Evolutionary conservation across 2,888 invertebrate genomes (phyloP).

Genomic region (Mimumesa dahlbomi): DNA sequence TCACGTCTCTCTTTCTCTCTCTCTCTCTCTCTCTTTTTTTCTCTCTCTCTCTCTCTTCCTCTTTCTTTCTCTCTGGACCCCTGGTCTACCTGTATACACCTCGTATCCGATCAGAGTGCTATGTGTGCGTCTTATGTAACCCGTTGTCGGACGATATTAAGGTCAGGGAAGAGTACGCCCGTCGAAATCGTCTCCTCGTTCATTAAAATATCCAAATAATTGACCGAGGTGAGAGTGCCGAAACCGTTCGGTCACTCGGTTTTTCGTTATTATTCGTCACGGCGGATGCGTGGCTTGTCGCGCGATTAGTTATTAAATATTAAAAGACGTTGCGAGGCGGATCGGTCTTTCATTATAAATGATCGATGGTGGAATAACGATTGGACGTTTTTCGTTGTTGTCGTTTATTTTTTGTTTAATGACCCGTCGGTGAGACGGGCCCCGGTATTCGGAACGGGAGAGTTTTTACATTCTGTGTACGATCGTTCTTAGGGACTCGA

Average conservation of each 20-base stretch:
- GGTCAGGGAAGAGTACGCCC: conserved; percentile 60
- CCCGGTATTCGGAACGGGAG: too few species aligned
- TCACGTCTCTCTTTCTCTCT: conserved; percentile 72
- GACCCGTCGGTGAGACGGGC: too few species aligned
- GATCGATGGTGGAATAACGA: background rate
- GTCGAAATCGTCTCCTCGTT: conserved; percentile 58
- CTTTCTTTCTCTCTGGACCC: too few species aligned
- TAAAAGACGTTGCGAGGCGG: background rate
- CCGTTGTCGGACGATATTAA: conserved; percentile 56
- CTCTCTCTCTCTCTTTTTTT: too few species aligned
- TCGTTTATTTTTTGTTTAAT: too few species aligned
- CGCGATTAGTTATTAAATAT: background rate
- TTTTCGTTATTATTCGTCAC: too few species aligned
- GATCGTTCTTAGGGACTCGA: too few species aligned
- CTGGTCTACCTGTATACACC: conserved; percentile 5
- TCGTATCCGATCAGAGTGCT: background rate
- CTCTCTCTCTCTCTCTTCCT: too few species aligned
- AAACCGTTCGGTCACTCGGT: too few species aligned
- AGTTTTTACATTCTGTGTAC: too few species aligned
- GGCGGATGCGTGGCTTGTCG: background rate
- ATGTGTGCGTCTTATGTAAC: conserved; percentile 52
- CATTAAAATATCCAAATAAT: conserved; percentile 58
- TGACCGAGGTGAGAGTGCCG: conserved; percentile 30
- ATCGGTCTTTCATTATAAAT: background rate
- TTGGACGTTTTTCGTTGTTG: background rate